Base-by-base conservation (phyloP, 2,888 invertebrate genomes). In the Drosophila subquinaria region DNA sequence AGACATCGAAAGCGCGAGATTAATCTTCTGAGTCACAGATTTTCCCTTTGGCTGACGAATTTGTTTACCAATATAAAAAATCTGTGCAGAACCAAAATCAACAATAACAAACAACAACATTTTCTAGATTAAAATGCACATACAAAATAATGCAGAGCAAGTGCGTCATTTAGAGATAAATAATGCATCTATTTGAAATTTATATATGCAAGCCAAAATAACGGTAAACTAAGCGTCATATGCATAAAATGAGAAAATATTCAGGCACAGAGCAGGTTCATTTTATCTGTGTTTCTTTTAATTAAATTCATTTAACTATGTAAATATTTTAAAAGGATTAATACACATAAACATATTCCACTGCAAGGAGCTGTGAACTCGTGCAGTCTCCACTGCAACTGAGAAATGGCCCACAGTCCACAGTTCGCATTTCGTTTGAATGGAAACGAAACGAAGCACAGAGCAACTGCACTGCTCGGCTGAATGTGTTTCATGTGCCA, bases 91-190 rank as follows among this genome's bases (percentile, higher is more conserved):
- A n/a, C 13, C 11, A 13, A 11, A 36, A 57, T 42, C 48, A 51
- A 45, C 15, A 52, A 30, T 38, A 52, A 23, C n/a, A 42, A 59
- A 40, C 15, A 43, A 43, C n/a, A 52, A 23, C n/a, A 42, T 30
- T 10, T 63, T 38, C 27, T 15, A 55, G 53, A 62, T 62, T 45
- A 52, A 71, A 65, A 43, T 62, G 51, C 51, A 51, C 51, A 51
- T 51, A 35, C 20, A 20, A 50, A 50, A 36, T 36, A 36, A 51
- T 51, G 59, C 68, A 72, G 27, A 77, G 63, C 78, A 78, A 78
- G 71, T 78, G 77, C 74, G 74, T 77, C 73, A 77, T 53, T 36
- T 62, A 10, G 20, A n/a, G 43, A 62, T 63, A 60, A 76, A 76
- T 73, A 76, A 76, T 38, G 56, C 47, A 38, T 9, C 27, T 50